phyloP scores from a whole-genome alignment of 1,140 invertebrate species.

The Tachypleus tridentatus region DNA sequence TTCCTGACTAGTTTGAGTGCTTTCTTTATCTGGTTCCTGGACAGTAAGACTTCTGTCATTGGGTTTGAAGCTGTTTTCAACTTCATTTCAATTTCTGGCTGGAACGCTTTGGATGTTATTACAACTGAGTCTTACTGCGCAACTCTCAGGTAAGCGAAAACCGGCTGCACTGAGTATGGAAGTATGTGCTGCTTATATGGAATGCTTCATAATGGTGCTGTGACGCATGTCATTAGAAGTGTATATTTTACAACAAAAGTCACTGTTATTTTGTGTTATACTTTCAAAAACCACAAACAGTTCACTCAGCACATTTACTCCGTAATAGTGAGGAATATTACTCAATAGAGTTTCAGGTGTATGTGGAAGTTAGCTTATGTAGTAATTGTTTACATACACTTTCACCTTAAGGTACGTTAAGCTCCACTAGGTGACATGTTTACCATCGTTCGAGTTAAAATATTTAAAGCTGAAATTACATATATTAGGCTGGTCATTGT shows the following conservation, averaged over 20 bases:
- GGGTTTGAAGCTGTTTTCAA: conserved; percentile 36
- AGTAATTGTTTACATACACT: too few relatives aligned
- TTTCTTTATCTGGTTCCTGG: conserved; percentile 37
- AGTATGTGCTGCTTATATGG: not conserved
- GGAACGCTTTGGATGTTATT: conserved; percentile 38
- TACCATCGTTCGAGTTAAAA: too few relatives aligned
- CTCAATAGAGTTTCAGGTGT: too few relatives aligned
- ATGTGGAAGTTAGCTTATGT: too few relatives aligned
- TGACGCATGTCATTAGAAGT: not conserved
- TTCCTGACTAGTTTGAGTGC: conserved; percentile 36
- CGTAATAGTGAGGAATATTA: too few relatives aligned
- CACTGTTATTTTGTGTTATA: not conserved
- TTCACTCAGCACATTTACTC: not conserved
- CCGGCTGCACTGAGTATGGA: not conserved
- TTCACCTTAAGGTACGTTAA: too few relatives aligned
- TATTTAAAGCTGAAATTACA: too few relatives aligned
- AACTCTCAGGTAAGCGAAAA: conserved; percentile 34
- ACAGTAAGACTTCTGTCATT: conserved; percentile 30
- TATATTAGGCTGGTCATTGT: too few relatives aligned
- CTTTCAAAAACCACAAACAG: not conserved
- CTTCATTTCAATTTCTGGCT: conserved; percentile 37
- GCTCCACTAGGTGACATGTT: too few relatives aligned
- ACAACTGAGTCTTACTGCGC: conserved; percentile 40
- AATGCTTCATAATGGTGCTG: not conserved
- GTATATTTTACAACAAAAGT: not conserved